These are phyloP conservation scores for Darevskia mixta DNA, from an alignment of 2,797 vertebrate species.

Conservation along the genomic window DNA sequence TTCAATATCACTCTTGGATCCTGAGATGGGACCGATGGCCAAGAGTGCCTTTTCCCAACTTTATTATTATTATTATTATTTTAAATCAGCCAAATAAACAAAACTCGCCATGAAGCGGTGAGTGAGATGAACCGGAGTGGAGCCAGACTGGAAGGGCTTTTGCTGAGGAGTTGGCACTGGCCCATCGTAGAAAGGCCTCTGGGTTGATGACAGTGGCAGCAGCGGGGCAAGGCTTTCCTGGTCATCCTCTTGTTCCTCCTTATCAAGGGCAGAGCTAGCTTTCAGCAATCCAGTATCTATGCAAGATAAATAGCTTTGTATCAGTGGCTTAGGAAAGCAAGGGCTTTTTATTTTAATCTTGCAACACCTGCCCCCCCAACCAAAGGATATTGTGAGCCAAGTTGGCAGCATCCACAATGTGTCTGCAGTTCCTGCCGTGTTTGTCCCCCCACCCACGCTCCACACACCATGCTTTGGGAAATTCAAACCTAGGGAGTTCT, in stretches of 20 bases:
- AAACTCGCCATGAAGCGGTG: constrained; percentile 93
- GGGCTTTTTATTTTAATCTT: not conserved
- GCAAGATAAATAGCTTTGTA: constrained; percentile 30
- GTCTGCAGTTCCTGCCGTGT: not conserved
- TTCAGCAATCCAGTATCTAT: constrained; percentile 86
- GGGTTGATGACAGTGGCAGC: constrained; percentile 54
- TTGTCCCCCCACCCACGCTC: not conserved
- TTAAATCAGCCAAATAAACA: constrained; percentile 4
- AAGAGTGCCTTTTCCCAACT: too few relatives aligned
- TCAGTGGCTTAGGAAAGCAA: not conserved
- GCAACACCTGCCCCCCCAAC: not conserved
- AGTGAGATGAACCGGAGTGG: constrained; percentile 91
- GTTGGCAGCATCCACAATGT: not conserved
- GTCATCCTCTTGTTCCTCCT: constrained; percentile 78
- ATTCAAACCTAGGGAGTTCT: constrained; percentile 89
- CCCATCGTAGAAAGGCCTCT: constrained; percentile 85
- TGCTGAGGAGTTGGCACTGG: constrained; percentile 90
- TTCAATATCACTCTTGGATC: too few relatives aligned
- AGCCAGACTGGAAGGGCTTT: constrained; percentile 93
- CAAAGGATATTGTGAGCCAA: not conserved
- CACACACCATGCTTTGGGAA: not conserved
- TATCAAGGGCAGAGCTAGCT: constrained; percentile 65
- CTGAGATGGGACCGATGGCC: too few relatives aligned
- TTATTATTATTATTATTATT: not conserved
- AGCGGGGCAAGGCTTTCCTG: constrained; percentile 62